phyloP scores from a whole-genome alignment of 2,888 invertebrate species.

The Bugulina stolonifera region DNA sequence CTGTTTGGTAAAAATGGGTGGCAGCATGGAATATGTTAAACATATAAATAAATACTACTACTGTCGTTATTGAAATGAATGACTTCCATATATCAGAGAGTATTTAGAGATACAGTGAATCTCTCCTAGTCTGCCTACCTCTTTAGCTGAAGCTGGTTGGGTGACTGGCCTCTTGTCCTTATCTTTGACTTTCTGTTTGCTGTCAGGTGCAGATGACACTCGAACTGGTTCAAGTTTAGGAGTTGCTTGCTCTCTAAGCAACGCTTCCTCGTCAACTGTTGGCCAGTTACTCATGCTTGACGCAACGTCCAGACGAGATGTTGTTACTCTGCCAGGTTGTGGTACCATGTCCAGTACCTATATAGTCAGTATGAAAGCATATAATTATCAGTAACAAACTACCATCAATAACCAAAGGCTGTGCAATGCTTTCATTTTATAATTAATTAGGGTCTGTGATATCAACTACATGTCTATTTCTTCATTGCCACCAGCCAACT shows the following conservation, averaged over 20 bases:
- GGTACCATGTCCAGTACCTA: neutral
- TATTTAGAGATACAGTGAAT: too few relatives aligned
- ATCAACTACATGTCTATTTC: too few relatives aligned
- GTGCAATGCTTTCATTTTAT: too few relatives aligned
- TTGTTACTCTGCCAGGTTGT: neutral
- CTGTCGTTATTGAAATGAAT: neutral
- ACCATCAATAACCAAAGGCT: too few relatives aligned
- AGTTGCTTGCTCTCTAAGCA: constrained; percentile 17
- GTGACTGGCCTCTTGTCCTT: neutral
- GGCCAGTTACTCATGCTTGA: constrained; percentile 19
- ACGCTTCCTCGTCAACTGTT: constrained; percentile 5
- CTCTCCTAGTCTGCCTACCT: neutral
- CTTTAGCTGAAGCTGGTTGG: neutral
- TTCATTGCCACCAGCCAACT: too few relatives aligned
- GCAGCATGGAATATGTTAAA: neutral
- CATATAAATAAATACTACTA: neutral
- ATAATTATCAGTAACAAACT: neutral
- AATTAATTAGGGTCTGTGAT: too few relatives aligned
- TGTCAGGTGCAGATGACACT: neutral
- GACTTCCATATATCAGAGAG: too few relatives aligned
- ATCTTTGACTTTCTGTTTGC: neutral
- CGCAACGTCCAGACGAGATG: neutral
- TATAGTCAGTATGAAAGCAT: neutral
- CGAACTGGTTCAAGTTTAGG: neutral
- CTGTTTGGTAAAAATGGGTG: too few relatives aligned